phyloP scores from a whole-genome alignment of 2,797 vertebrate genomes.

The Passerculus sandwichensis region DNA sequence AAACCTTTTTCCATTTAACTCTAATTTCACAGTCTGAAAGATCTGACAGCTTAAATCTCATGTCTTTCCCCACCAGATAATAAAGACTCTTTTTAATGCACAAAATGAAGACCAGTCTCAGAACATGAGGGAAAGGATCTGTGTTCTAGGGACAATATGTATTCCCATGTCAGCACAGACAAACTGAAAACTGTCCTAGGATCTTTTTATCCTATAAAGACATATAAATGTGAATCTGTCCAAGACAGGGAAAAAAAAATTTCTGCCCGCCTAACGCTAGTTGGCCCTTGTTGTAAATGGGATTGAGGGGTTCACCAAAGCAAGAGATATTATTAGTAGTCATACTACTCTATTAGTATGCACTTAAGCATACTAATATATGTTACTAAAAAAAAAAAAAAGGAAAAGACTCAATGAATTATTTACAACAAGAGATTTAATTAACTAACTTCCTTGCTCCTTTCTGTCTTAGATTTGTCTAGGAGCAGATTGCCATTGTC shows the following conservation, averaged over 20 bases:
- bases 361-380: neutral
- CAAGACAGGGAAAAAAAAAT: neutral
- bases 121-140: neutral
- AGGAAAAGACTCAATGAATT: neutral
- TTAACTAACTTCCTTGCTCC: neutral
- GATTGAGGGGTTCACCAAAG: neutral
- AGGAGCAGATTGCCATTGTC: slow-evolving; percentile 30
- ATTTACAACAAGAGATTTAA: neutral
- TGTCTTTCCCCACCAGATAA: neutral
- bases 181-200: neutral
- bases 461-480: slow-evolving; percentile 13
- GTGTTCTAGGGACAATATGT: neutral
- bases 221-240: neutral
- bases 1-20: neutral
- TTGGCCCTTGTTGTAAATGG: neutral
- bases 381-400: neutral
- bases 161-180: neutral
- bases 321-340: neutral
- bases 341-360: neutral
- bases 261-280: neutral
- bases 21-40: neutral
- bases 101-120: neutral
- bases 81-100: neutral
- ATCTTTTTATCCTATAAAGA: neutral
- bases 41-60: neutral